Evolutionary conservation across 2,113 vertebrate species (phyloP), one percentile per base, ranked within the genome.

Genomic region (Crocuta crocuta): DNA sequence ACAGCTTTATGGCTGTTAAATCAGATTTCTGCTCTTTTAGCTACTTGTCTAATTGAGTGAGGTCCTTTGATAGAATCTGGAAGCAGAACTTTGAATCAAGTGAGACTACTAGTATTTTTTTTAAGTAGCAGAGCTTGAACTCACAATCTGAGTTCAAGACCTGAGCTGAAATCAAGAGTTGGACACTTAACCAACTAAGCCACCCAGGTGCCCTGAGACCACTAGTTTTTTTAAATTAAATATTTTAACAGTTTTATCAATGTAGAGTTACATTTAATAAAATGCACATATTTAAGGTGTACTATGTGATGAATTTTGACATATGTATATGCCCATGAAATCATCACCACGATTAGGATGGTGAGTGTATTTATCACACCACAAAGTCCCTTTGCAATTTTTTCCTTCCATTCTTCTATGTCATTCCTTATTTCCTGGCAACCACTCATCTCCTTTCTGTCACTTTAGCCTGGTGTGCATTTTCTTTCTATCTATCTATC

Each of bases 1-100:
- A 33, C 31, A 87, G 74, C 65, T n/a, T 78, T 68, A 43, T 48
- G 68, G 43, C 31, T 74, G 87, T 90, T 85, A 95, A 94, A 89
- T 28, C 12, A 26, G 21, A 94, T 31, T 73, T 48, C 28, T 35
- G 39, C 43, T 89, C 78, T 84, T 78, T 80, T 31, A 80, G 33
- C 24, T 80, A 53, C 31, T 45, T 68, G 53, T 48, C 21, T 70
- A 96, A 87, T n/a, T 39, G 63, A 65, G 21, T 83, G 48, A 94
- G 9, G 24, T 85, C 31, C 79, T 95, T 92, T 84, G 65, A 80
- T 39, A 74, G 71, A 53, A 33, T 33, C 48, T 31, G 70, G 17
- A 91, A 91, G 43, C 43, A 73, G 24, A 28, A 33, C 23, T 74
- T 70, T 84, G 13, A 53, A 58, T 95, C 63, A 76, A 58, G 50